Evolutionary conservation across 2,113 vertebrate genomes (phyloP).

Genomic region (Eptesicus fuscus): DNA sequence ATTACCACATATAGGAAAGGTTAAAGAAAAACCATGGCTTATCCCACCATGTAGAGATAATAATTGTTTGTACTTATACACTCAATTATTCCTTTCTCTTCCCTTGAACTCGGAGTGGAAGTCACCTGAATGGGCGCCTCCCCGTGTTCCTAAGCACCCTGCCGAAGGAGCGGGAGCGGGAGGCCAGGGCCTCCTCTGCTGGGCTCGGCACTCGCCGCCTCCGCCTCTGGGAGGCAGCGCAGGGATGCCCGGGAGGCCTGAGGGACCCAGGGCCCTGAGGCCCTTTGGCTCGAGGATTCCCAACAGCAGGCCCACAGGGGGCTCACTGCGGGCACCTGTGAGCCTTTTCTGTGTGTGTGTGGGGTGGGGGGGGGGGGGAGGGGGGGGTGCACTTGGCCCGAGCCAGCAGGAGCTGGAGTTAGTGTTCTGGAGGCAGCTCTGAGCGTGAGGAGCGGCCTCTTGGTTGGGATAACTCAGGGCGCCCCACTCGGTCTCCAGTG

Average conservation of each 20-base stretch:
- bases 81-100: neutral
- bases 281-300: neutral
- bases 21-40: neutral
- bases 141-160: neutral
- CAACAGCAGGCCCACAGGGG: neutral
- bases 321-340: neutral
- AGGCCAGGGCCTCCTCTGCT: neutral
- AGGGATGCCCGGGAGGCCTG: no score
- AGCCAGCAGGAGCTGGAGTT: neutral
- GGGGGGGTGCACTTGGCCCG: no score
- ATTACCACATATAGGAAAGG: neutral
- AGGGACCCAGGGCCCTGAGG: neutral
- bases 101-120: neutral
- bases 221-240: neutral
- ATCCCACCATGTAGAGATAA: neutral
- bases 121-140: neutral
- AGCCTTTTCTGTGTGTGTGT: neutral
- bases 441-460: accelerated
- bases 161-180: accelerated
- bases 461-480: neutral
- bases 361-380: neutral
- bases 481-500: no score
- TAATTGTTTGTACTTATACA: neutral
- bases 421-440: neutral
- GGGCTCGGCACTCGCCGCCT: neutral